Evolutionary conservation across 2,797 vertebrate species (phyloP).

Genomic region (Myotis pilosus): DNA sequence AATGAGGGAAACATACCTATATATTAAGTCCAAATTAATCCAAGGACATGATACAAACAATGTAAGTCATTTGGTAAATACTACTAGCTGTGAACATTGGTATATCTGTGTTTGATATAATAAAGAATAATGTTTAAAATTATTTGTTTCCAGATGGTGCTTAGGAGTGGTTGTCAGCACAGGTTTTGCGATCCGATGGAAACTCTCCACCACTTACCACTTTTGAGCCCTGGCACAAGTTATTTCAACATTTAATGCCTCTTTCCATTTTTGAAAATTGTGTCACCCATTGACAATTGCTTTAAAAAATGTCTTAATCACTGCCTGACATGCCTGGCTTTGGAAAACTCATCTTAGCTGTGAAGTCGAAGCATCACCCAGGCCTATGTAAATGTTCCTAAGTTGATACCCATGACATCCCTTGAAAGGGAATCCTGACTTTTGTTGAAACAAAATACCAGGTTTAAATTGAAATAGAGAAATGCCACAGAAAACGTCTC

Average conservation of each 20-base stretch:
- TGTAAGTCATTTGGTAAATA: not conserved
- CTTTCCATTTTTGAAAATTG: not conserved
- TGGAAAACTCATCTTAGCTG: not conserved
- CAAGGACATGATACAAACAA: not conserved
- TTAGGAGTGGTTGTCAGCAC: not conserved
- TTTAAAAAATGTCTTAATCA: not conserved
- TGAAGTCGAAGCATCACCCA: not conserved
- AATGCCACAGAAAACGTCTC: not conserved
- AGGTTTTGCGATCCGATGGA: not conserved
- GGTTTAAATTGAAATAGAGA: not conserved
- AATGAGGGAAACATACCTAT: not conserved
- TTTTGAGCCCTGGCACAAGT: not conserved
- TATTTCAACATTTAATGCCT: not conserved
- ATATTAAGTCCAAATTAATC: not conserved
- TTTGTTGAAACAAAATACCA: slow-evolving; percentile 2
- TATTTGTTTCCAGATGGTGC: not conserved
- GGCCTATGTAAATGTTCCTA: not conserved
- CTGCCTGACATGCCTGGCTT: not conserved
- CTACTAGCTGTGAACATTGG: not conserved
- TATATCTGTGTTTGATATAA: not conserved
- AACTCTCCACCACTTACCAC: not conserved
- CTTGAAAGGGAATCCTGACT: not conserved
- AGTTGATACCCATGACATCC: not conserved
- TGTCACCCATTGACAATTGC: not conserved
- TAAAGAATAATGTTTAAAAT: not conserved